phyloP scores from a whole-genome alignment of 1,140 invertebrate species.

The Spodoptera litura region DNA sequence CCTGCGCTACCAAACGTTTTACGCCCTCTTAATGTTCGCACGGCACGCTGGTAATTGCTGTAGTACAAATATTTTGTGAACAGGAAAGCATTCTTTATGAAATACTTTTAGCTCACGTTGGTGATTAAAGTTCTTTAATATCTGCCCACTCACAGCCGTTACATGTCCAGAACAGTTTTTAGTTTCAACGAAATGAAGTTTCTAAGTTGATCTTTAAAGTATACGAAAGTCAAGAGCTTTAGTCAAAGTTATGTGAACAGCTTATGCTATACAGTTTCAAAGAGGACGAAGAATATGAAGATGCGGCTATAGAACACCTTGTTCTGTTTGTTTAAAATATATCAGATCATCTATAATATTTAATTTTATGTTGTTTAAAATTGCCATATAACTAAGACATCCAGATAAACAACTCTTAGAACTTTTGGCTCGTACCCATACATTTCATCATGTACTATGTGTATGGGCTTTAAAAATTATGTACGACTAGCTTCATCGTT shows the following conservation, averaged over 20 bases:
- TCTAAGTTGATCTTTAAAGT: constrained; percentile 12
- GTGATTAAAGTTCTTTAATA: constrained; percentile 25
- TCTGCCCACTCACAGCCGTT: not conserved
- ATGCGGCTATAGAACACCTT: too few species aligned
- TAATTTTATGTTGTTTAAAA: too few species aligned
- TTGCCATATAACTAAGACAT: not conserved
- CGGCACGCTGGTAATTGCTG: constrained; percentile 50
- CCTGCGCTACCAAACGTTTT: constrained; percentile 61
- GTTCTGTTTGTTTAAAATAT: too few species aligned
- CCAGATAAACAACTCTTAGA: not conserved
- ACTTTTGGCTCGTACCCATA: too few species aligned
- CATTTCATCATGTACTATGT: not conserved
- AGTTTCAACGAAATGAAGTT: constrained; percentile 13
- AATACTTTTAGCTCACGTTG: constrained; percentile 4
- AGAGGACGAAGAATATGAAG: not conserved
- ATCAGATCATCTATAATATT: too few species aligned
- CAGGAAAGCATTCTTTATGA: constrained; percentile 23
- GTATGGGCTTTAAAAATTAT: not conserved
- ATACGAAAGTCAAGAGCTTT: constrained; percentile 8
- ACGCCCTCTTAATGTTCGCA: constrained; percentile 59
- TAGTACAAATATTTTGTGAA: constrained; percentile 43
- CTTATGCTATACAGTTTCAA: not conserved
- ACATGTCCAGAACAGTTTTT: not conserved
- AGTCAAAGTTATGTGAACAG: constrained; percentile 15
- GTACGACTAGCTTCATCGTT: not conserved